Conservation (phyloP, 2,797 vertebrate species). For the Helicolenus hilgendorfi region DNA sequence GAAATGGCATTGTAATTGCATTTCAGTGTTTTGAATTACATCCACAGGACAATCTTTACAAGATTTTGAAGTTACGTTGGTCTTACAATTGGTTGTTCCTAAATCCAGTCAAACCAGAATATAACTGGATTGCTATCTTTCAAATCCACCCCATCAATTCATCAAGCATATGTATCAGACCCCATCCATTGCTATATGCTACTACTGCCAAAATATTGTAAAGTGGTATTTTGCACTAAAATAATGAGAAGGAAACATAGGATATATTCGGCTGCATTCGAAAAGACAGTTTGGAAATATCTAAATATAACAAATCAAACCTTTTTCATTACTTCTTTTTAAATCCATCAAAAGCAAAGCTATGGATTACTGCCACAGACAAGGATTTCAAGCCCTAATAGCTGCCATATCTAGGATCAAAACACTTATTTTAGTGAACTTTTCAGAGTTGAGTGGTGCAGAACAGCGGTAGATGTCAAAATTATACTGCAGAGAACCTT, state of each 20-base stretch:
- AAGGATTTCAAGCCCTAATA: slow-evolving; percentile 70
- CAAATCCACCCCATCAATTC: slow-evolving; percentile 35
- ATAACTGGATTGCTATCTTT: slow-evolving; percentile 32
- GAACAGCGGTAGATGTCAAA: slow-evolving; percentile 74
- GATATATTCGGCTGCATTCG: slow-evolving; percentile 20
- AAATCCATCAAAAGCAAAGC: slow-evolving; percentile 61
- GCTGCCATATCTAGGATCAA: slow-evolving; percentile 74
- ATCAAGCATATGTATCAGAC: slow-evolving; percentile 39
- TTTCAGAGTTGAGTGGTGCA: slow-evolving; percentile 64
- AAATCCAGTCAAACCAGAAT: slow-evolving; percentile 67
- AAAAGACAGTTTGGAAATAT: slow-evolving; percentile 36
- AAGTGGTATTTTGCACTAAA: slow-evolving; percentile 16
- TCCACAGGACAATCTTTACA: slow-evolving; percentile 45
- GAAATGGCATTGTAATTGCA: slow-evolving; percentile 52
- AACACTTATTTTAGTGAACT: slow-evolving; percentile 75
- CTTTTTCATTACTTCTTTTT: slow-evolving; percentile 45
- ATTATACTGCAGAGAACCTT: slow-evolving; percentile 50
- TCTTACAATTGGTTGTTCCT: slow-evolving; percentile 31
- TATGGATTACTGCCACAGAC: slow-evolving; percentile 65
- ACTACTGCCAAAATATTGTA: slow-evolving; percentile 1
- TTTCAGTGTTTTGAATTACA: slow-evolving; percentile 51
- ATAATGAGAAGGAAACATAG: slow-evolving; percentile 35
- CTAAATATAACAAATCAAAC: slow-evolving; percentile 67
- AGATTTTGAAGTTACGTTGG: slow-evolving; percentile 49
- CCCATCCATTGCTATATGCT: slow-evolving; percentile 49